phyloP scores from a whole-genome alignment of 2,888 invertebrate genomes.

The Idaea dimidiata region DNA sequence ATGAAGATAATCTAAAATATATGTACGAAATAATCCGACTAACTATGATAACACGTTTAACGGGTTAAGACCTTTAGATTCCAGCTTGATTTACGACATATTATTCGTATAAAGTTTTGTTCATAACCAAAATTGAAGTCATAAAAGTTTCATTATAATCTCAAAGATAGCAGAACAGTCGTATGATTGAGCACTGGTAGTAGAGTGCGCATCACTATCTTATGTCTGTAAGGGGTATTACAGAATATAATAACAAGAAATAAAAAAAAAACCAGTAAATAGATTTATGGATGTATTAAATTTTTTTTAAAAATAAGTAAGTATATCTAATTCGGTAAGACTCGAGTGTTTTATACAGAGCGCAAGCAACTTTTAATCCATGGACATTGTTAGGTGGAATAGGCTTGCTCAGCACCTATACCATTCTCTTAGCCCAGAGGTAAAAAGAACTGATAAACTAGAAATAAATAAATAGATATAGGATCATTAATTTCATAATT shows the following conservation, averaged over 20 bases:
- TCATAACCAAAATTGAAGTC: conserved; percentile 59
- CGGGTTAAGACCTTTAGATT: not conserved
- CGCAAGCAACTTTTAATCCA: no score
- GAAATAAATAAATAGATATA: no score
- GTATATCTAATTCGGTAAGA: no score
- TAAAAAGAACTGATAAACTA: no score
- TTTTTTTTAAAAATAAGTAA: no score
- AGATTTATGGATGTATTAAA: no score
- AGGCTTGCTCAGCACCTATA: no score
- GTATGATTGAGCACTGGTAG: conserved; percentile 66
- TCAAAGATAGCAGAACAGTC: conserved; percentile 71
- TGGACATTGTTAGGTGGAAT: no score
- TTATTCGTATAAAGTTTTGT: conserved; percentile 45
- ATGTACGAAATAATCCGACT: not conserved
- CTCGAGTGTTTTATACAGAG: no score
- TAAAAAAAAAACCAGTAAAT: not conserved
- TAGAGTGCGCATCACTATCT: conserved; percentile 59
- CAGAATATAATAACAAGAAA: conserved; percentile 25
- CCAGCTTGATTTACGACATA: not conserved
- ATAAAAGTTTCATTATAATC: conserved; percentile 78
- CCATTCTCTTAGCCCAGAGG: no score
- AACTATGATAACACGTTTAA: not conserved
- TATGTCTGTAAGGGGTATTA: conserved; percentile 42
- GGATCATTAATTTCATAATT: no score
- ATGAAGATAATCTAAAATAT: not conserved